Percentiles rank a stretch among this genome's conserved stretches.
These are phyloP conservation scores for Catajapyx aquilonaris DNA, from an alignment of 1,140 invertebrate species.

Conservation along the genomic window DNA sequence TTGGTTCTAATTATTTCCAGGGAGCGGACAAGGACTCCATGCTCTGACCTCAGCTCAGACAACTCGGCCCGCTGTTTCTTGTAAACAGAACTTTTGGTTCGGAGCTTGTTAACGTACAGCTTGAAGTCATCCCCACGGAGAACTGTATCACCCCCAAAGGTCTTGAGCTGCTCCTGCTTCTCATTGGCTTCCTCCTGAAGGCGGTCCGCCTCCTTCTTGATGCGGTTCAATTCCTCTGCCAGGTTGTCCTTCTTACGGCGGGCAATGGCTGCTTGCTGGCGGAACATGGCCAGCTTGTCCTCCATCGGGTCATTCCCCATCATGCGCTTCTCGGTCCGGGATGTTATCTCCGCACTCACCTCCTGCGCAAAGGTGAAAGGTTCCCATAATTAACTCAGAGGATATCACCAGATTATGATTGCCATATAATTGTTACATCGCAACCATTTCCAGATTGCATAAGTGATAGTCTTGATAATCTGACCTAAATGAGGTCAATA, in stretches of 20 bases:
- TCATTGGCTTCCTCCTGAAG: slow-evolving; percentile 31
- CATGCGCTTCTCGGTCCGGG: not conserved
- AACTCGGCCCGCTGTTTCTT: slow-evolving; percentile 53
- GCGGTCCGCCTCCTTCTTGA: slow-evolving; percentile 33
- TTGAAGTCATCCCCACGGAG: slow-evolving; percentile 64
- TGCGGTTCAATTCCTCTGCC: slow-evolving; percentile 41
- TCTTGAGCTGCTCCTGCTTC: slow-evolving; percentile 25
- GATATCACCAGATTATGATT: too few species aligned
- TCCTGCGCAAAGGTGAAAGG: too few species aligned
- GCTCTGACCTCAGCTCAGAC: slow-evolving; percentile 43
- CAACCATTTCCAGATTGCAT: too few species aligned
- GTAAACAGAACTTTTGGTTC: slow-evolving; percentile 55
- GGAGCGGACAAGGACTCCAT: slow-evolving; percentile 37
- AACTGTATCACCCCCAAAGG: slow-evolving; percentile 31
- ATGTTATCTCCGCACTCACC: not conserved
- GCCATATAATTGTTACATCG: too few species aligned
- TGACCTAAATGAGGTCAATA: too few species aligned
- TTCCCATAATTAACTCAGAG: too few species aligned
- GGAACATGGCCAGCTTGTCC: slow-evolving; percentile 58
- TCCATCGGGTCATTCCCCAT: slow-evolving; percentile 24
- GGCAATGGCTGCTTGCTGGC: slow-evolving; percentile 63
- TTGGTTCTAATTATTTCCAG: slow-evolving; percentile 31
- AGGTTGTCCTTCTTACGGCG: slow-evolving; percentile 50
- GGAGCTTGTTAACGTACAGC: slow-evolving; percentile 51
- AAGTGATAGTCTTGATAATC: too few species aligned